These are phyloP conservation scores for Peromyscus californicus DNA, from an alignment of 2,113 vertebrate genomes.

Conservation along the genomic window DNA sequence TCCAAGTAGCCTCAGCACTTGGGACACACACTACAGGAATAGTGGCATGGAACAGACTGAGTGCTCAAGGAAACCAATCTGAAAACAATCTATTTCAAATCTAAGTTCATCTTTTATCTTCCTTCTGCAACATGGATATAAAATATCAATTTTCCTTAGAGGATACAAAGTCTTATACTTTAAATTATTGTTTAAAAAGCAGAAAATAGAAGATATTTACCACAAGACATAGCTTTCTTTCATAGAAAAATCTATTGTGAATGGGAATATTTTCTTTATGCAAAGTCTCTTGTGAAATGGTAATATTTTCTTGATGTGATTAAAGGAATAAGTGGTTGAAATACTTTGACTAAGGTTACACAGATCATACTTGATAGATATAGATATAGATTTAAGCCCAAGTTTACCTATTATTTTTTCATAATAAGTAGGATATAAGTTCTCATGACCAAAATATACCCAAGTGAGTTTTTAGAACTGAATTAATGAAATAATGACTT, in stretches of 20 bases:
- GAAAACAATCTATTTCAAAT: background rate
- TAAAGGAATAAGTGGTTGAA: slow-evolving; percentile 17
- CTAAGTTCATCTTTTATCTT: background rate
- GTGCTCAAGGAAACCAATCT: background rate
- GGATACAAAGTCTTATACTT: background rate
- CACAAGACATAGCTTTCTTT: background rate
- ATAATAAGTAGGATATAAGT: background rate
- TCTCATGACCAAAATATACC: background rate
- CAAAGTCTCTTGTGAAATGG: background rate
- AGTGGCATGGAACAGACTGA: background rate
- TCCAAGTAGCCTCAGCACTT: background rate
- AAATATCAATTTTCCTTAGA: background rate
- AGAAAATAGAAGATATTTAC: slow-evolving; percentile 30
- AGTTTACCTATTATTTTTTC: background rate
- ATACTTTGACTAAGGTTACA: background rate
- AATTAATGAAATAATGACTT: slow-evolving; percentile 34
- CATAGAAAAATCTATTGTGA: background rate
- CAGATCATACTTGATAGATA: background rate
- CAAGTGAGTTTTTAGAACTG: slow-evolving; percentile 20
- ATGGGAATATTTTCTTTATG: background rate
- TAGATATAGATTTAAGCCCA: background rate
- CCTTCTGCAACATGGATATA: background rate
- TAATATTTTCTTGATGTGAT: background rate
- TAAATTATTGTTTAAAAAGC: background rate
- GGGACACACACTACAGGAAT: fast-evolving